Percentiles rank a stretch among this genome's conserved stretches.
Evolutionary conservation across 2,797 vertebrate genomes (phyloP).

Genomic region (Alectoris magna): DNA sequence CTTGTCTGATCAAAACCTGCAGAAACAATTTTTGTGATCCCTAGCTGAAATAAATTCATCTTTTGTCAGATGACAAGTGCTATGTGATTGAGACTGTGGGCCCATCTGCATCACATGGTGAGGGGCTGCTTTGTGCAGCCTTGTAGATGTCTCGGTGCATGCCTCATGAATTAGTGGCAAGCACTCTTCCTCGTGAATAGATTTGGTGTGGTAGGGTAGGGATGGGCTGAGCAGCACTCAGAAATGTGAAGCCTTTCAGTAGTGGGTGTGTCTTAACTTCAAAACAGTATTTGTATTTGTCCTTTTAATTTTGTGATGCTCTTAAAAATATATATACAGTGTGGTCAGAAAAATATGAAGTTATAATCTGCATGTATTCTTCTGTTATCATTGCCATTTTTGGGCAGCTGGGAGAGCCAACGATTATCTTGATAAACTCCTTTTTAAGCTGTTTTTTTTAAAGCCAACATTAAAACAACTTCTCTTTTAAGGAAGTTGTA

Average conservation of each 20-base stretch:
- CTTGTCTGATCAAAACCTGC: not conserved
- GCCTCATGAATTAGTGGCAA: not conserved
- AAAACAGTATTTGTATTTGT: not conserved
- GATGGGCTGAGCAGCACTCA: not conserved
- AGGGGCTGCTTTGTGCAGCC: not conserved
- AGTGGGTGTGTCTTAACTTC: not conserved
- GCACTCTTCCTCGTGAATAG: fast-evolving
- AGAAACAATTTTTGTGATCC: not conserved
- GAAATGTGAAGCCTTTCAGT: not conserved
- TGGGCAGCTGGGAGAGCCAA: not conserved
- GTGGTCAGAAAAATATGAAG: fast-evolving
- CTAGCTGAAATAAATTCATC: not conserved
- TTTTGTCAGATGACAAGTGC: not conserved
- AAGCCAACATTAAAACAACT: not conserved
- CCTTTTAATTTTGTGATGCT: not conserved
- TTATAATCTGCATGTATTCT: not conserved
- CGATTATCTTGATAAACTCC: not conserved
- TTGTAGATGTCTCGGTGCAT: not conserved
- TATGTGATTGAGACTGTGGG: not conserved
- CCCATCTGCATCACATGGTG: fast-evolving
- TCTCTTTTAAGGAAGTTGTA: not conserved
- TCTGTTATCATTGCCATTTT: not conserved
- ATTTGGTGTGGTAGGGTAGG: not conserved
- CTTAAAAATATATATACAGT: not conserved
- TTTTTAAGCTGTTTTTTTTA: not conserved